A percentile compares a stretch with the other conserved stretches of the same genome.
Conservation (phyloP, 2,888 invertebrate genomes). For the Agrochola macilenta region DNA sequence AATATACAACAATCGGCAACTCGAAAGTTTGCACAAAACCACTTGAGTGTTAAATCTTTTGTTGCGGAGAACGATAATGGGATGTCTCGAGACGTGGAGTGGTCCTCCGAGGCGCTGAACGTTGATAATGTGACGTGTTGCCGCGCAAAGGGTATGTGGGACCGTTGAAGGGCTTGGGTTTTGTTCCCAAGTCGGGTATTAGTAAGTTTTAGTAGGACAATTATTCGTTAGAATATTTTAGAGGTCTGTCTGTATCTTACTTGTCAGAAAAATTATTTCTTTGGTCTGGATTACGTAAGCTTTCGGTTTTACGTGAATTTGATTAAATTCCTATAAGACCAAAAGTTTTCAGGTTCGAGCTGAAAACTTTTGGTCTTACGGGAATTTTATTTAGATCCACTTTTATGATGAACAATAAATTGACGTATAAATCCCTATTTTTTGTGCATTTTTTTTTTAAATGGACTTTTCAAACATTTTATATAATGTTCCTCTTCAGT, state of each 20-base stretch:
- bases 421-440: too few relatives aligned
- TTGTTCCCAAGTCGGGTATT: background rate
- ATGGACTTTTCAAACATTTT: too few relatives aligned
- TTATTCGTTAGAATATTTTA: background rate
- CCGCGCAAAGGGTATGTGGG: background rate
- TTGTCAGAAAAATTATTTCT: too few relatives aligned
- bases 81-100: constrained; percentile 25
- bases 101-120: constrained; percentile 28
- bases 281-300: too few relatives aligned
- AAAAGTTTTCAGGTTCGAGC: too few relatives aligned
- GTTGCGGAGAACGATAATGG: constrained; percentile 50
- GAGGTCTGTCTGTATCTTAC: too few relatives aligned
- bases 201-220: background rate
- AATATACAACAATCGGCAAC: constrained; percentile 28
- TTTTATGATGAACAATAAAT: too few relatives aligned
- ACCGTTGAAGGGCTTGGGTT: background rate
- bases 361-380: too few relatives aligned
- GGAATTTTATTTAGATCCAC: too few relatives aligned
- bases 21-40: constrained; percentile 29
- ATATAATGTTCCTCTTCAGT: background rate
- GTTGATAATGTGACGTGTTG: constrained; percentile 29
- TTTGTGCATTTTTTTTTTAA: too few relatives aligned
- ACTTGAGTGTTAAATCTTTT: constrained; percentile 47
- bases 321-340: too few relatives aligned
- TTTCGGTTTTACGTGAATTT: too few relatives aligned